Evolutionary conservation across 2,113 vertebrate species (phyloP), one percentile per base, ranked within the genome.

Genomic region (Hypanus sabinus): DNA sequence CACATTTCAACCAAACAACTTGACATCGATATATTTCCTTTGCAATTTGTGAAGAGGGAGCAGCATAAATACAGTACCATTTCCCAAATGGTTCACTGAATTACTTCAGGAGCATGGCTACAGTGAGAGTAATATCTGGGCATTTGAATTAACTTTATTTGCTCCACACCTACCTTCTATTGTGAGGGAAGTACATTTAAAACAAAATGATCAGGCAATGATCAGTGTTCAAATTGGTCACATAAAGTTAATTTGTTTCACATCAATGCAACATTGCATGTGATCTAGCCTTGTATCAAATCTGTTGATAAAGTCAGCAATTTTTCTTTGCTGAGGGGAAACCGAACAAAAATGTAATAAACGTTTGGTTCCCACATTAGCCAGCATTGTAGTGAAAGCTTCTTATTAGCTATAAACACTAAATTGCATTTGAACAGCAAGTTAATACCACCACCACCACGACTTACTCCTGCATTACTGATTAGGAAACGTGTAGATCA

Each of bases 21-120:
- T 77, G 76, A 77, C n/a, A 79, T 79, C n/a, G 18, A 79, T 79
- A 79, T 79, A 90, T n/a, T 90, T 90, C 85, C 85, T 60, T 90
- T 90, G 60, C 85, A 90, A 68, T 65, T 90, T 90, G 60, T 90
- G 62, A 65, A 90, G 85, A 65, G 85, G 85, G 85, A 65, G 60
- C 60, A 65, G 85, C 60, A 90, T 62, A 65, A 62, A 65, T 30
- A 33, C 14, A 62, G n/a, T 30, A 33, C 14, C 7, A 90, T 68
- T n/a, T 90, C 60, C 85, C 57, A 90, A 90, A 16, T 90, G 60
- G 60, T 68, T 90, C 85, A 90, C 30, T 33, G 85, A 90, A 65
- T 90, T 88, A 60, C 65, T 88, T 90, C 33, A 65, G 85, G 60
- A 90, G 30, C 60, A 65, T 46, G 62, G 85, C 85, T 90, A 60